Conservation (phyloP, 2,797 vertebrate genomes). For the Sylvia borin region DNA sequence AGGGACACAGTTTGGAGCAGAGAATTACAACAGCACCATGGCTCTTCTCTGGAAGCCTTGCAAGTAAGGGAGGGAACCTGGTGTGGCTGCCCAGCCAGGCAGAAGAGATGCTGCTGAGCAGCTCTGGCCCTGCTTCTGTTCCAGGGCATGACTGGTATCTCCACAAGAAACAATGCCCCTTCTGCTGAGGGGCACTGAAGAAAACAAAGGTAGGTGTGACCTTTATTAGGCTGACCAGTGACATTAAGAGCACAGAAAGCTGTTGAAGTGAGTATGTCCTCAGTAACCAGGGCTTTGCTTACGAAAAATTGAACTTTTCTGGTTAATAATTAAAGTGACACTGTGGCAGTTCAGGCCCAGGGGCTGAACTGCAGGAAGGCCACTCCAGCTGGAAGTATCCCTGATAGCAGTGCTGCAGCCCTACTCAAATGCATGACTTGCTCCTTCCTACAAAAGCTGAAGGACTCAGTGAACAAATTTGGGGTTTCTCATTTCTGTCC, state of each 20-base stretch:
- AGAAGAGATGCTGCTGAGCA: not conserved
- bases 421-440: not conserved
- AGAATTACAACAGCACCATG: not conserved
- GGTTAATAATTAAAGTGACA: not conserved
- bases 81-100: not conserved
- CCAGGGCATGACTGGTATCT: not conserved
- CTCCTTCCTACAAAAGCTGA: not conserved
- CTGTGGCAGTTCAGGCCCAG: not conserved
- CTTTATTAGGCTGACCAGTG: not conserved
- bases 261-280: not conserved
- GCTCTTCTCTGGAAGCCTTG: not conserved
- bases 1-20: not conserved
- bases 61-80: not conserved
- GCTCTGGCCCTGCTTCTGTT: not conserved
- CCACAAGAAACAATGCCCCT: not conserved
- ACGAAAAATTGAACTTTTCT: not conserved
- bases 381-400: not conserved
- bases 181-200: not conserved
- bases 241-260: not conserved
- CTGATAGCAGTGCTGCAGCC: not conserved
- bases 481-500: not conserved
- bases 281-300: not conserved
- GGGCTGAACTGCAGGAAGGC: not conserved
- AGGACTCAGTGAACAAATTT: not conserved
- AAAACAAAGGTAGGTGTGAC: not conserved